Evolutionary conservation across 2,797 vertebrate genomes (phyloP), one percentile per base, ranked within the genome.

Genomic region (Chaenodraco wilsoni): DNA sequence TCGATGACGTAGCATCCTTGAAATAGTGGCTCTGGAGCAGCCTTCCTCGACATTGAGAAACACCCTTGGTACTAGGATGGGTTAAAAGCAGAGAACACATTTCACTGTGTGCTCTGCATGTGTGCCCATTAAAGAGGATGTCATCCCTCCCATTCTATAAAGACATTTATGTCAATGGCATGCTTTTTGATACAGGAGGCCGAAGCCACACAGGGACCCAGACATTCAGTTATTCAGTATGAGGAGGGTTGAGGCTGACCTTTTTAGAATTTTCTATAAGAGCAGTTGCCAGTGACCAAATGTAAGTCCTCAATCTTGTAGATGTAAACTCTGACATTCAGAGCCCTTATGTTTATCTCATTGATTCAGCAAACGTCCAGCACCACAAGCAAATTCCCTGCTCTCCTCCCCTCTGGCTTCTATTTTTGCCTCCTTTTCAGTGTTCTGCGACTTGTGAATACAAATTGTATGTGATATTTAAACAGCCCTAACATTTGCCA

Each of bases 381-480:
- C 81, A 83, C 60, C 65, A 65, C 33, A 65, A 71, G 74, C 74
- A 78, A 83, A 86, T 82, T 90, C 88, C 79, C 88, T 1, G n/a
- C 83, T 79, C 68, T 51, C 40, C 65, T 65, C 55, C 59, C 23
- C 16, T 65, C 82, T 6, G 13, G 56, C 56, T 57, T 52, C 67
- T 62, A 71, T 88, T 85, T 75, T 61, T 43, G 9, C 65, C 62
- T 76, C 61, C 17, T 33, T 80, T 80, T 74, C 65, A 50, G 66
- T 54, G 37, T 65, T 55, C 78, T 74, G 62, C 46, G 14, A 77
- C 60, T 54, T 69, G 64, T 65, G 93, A 94, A 94, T 95, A 93
- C 90, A 90, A 94, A 95, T 94, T 82, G 65, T 68, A 50, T 69
- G 78, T 92, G 93, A 92, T 94, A 95, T 95, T 95, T 95, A 93